Evolutionary conservation across 2,797 vertebrate genomes (phyloP).

Genomic region (Danionella dracula): DNA sequence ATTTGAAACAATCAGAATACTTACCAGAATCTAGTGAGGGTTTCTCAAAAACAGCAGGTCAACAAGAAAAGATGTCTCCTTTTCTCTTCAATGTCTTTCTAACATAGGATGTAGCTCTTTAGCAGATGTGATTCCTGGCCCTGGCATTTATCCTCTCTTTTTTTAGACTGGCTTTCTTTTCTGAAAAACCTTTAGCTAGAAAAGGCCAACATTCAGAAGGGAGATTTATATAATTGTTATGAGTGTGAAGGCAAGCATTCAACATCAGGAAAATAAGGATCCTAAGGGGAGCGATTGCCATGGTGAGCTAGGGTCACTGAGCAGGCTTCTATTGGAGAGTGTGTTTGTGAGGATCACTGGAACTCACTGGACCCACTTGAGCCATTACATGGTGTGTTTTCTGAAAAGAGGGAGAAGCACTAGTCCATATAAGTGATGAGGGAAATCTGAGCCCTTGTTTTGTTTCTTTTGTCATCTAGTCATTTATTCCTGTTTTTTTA

Average conservation of each 20-base stretch:
- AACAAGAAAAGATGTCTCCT: conserved; percentile 68
- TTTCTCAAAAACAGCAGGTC: conserved; percentile 59
- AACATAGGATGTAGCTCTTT: conserved; percentile 39
- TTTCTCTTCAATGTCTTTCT: too few species aligned
- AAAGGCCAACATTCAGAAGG: conserved; percentile 70
- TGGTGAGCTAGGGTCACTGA: conserved; percentile 63
- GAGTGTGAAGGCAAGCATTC: conserved; percentile 66
- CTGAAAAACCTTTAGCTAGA: conserved; percentile 49
- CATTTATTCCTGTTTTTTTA: conserved; percentile 46
- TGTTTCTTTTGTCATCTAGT: conserved; percentile 53
- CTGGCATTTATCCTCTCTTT: conserved; percentile 47
- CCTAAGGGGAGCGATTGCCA: conserved; percentile 67
- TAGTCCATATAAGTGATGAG: conserved; percentile 48
- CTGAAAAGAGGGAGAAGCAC: conserved; percentile 35
- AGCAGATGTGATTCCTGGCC: conserved; percentile 59
- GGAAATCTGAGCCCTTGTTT: conserved; percentile 60
- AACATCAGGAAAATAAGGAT: conserved; percentile 61
- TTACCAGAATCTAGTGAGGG: conserved; percentile 47
- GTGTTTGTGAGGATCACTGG: conserved; percentile 57
- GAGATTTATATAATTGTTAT: conserved; percentile 67
- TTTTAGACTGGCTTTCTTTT: neutral
- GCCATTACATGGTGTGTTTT: conserved; percentile 65
- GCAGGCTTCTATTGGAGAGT: conserved; percentile 59
- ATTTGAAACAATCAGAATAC: conserved; percentile 25
- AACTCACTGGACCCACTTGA: conserved; percentile 63